phyloP scores from a whole-genome alignment of 2,113 vertebrate species.

The Cinclus mexicanus region DNA sequence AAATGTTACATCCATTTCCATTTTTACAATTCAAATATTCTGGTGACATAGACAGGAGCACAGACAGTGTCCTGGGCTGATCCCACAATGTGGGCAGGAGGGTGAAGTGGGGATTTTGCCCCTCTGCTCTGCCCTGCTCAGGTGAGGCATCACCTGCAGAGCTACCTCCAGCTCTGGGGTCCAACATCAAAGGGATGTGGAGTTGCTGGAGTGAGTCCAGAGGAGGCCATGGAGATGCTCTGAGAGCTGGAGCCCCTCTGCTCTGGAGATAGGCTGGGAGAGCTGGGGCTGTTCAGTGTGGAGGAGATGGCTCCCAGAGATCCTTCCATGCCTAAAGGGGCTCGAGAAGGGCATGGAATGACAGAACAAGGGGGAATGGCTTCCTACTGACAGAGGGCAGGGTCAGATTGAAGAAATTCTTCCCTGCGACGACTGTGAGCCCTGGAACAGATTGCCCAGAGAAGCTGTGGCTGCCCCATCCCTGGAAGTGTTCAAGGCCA shows the following conservation, averaged over 20 bases:
- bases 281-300: not conserved
- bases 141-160: not conserved
- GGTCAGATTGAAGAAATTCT: not conserved
- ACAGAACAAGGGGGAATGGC: not conserved
- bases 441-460: not conserved
- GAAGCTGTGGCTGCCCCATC: not conserved
- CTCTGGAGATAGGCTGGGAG: not conserved
- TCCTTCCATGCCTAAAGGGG: not conserved
- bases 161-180: not conserved
- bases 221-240: not conserved
- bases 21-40: not conserved
- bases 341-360: not conserved
- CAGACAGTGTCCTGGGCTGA: not conserved
- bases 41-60: not conserved
- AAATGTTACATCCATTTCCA: not conserved
- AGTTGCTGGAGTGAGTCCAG: not conserved
- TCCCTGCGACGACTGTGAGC: accelerated
- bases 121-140: not conserved
- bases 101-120: not conserved
- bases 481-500: not conserved
- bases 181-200: not conserved
- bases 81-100: not conserved
- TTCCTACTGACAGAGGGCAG: not conserved
- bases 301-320: not conserved
- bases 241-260: not conserved